phyloP scores from a whole-genome alignment of 2,797 vertebrate genomes.

The Lagothrix lagotricha region DNA sequence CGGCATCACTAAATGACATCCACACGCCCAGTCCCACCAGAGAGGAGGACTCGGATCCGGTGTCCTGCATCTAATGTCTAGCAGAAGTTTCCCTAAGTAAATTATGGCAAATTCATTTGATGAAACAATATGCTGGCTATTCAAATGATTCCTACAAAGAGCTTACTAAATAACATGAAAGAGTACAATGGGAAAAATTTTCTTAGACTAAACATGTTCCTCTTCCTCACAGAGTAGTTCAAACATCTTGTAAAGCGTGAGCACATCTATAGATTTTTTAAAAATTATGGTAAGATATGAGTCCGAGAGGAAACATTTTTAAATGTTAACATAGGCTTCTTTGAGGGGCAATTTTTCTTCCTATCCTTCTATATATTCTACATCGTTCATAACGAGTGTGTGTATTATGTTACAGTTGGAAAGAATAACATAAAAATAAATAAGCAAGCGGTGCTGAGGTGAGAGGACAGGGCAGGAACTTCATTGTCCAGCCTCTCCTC shows the following conservation, averaged over 20 bases:
- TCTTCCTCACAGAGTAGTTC: background rate
- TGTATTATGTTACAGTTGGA: background rate
- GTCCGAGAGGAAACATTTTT: background rate
- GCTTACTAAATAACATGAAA: background rate
- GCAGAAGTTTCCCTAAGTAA: background rate
- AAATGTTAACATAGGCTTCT: background rate
- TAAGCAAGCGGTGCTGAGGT: background rate
- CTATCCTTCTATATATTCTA: background rate
- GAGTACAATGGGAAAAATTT: background rate
- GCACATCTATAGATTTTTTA: background rate
- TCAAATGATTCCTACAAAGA: background rate
- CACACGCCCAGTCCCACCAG: background rate
- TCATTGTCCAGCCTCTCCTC: background rate
- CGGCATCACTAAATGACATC: rapidly evolving
- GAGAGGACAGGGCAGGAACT: background rate
- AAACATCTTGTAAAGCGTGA: background rate
- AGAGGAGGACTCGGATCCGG: background rate
- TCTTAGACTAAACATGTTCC: background rate
- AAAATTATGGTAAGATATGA: background rate
- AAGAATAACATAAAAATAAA: slow-evolving; percentile 43
- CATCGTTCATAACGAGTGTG: background rate
- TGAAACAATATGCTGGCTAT: background rate
- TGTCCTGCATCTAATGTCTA: background rate
- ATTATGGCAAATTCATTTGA: background rate
- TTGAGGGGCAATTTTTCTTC: background rate